Evolutionary conservation across 2,797 vertebrate species (phyloP), one percentile per base, ranked within the genome.

Genomic region (Sebastes alutus): DNA sequence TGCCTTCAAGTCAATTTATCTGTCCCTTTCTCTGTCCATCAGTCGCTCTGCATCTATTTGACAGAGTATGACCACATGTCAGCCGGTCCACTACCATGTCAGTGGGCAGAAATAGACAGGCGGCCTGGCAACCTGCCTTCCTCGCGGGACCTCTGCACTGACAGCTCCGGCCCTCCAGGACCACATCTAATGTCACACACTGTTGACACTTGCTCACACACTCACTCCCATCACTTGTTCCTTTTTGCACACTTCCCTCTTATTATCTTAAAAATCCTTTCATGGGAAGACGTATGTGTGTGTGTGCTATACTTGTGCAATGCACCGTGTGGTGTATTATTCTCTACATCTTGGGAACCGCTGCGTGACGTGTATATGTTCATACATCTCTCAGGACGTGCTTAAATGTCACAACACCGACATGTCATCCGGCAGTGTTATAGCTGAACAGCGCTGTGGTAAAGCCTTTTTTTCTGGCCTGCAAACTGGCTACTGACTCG

Each of bases 21-120:
- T 32, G 56, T 72, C 66, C 72, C 60, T 23, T 71, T 75, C 73
- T 64, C 12, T 42, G 82, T 91, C 86, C 79, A 70, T 92, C 90
- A 88, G 72, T 29, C 20, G 22, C 29, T 75, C 86, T 27, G 80
- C 66, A 63, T 87, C 80, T 42, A 25, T 89, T 81, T 91, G 93
- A 91, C 91, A 93, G 89, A 68, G 81, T 91, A 92, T 90, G 89
- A 93, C 90, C 90, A 86, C 90, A 90, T 87, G 92, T 93, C 93
- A 93, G 87, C 81, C 75, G 18, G 38, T 68, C 72, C 79, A 60
- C 88, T 89, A 88, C 77, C 85, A 85, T 92, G 90, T 93, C 93
- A 91, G 83, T 14, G 82, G 79, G 86, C 90, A 87, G 88, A 93
- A 92, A 93, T 80, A 92, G 91, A 93, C 93, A 92, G 81, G 88